Evolutionary conservation across 2,888 invertebrate genomes (phyloP).

Genomic region (Pogonocherus hispidulus): DNA sequence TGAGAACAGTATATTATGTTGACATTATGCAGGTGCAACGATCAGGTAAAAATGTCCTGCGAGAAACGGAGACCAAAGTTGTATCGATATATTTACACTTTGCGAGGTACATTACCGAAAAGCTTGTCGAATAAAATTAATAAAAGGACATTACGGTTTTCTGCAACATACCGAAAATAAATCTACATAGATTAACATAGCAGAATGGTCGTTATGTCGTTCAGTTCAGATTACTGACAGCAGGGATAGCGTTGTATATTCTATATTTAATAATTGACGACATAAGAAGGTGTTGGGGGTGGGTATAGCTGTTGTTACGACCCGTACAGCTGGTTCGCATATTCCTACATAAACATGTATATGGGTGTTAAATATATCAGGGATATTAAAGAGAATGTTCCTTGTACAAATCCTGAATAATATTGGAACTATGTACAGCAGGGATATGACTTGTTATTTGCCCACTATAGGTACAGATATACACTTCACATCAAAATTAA

Average conservation of each 20-base stretch:
- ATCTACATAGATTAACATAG: slow-evolving; percentile 55
- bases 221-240: slow-evolving; percentile 40
- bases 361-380: slow-evolving; percentile 58
- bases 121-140: slow-evolving; percentile 49
- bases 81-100: slow-evolving; percentile 15
- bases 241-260: slow-evolving; percentile 42
- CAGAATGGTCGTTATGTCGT: slow-evolving; percentile 37
- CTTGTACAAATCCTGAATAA: background rate
- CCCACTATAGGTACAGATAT: too few species aligned
- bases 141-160: slow-evolving; percentile 46
- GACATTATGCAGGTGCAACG: slow-evolving; percentile 27
- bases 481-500: too few species aligned
- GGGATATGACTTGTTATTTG: too few species aligned
- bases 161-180: slow-evolving; percentile 52
- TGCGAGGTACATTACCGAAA: slow-evolving; percentile 35
- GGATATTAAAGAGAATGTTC: slow-evolving; percentile 1
- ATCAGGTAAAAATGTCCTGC: background rate
- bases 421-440: too few species aligned
- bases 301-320: slow-evolving; percentile 62
- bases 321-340: slow-evolving; percentile 61
- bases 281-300: slow-evolving; percentile 58
- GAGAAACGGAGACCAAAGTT: background rate
- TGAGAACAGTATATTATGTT: background rate
- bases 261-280: slow-evolving; percentile 63
- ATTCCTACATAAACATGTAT: slow-evolving; percentile 63